These are phyloP conservation scores for Salarias fasciatus DNA, from an alignment of 2,797 vertebrate species.

Conservation along the genomic window DNA sequence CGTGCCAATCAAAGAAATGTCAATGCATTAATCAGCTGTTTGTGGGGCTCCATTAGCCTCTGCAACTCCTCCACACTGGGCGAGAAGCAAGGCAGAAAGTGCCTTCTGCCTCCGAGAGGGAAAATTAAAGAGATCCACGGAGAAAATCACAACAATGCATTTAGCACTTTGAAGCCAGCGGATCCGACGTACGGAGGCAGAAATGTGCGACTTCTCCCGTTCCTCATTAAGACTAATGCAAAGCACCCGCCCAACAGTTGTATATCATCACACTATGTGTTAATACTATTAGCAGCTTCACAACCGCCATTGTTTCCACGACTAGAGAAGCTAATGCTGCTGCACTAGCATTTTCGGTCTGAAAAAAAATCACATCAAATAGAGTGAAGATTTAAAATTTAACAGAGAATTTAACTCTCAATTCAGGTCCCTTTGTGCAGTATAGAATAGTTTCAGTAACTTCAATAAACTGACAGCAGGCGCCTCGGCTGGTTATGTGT, in stretches of 20 bases:
- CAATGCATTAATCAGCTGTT: constrained; percentile 81
- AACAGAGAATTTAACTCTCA: too few species aligned
- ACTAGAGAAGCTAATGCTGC: too few species aligned
- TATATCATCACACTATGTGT: constrained; percentile 14
- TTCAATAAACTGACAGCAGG: too few species aligned
- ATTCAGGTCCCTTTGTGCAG: too few species aligned
- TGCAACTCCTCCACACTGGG: constrained; percentile 51
- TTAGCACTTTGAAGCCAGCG: constrained; percentile 38
- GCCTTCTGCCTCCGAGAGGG: constrained; percentile 39
- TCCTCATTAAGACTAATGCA: constrained; percentile 34
- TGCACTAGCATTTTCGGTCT: too few species aligned
- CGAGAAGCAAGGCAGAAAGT: constrained; percentile 39
- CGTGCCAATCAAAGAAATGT: constrained; percentile 84
- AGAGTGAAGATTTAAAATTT: too few species aligned
- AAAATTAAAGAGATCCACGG: constrained; percentile 51
- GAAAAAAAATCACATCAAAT: too few species aligned
- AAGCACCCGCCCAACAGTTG: constrained; percentile 7
- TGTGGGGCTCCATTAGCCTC: constrained; percentile 56
- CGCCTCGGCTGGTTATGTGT: too few species aligned
- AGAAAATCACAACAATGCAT: constrained; percentile 46
- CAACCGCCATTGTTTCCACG: too few species aligned
- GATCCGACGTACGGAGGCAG: constrained; percentile 17
- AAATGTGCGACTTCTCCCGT: too few species aligned
- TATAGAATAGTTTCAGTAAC: too few species aligned
- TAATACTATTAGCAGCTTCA: not conserved